phyloP scores from a whole-genome alignment of 2,113 vertebrate genomes.

The Grantiella picta region DNA sequence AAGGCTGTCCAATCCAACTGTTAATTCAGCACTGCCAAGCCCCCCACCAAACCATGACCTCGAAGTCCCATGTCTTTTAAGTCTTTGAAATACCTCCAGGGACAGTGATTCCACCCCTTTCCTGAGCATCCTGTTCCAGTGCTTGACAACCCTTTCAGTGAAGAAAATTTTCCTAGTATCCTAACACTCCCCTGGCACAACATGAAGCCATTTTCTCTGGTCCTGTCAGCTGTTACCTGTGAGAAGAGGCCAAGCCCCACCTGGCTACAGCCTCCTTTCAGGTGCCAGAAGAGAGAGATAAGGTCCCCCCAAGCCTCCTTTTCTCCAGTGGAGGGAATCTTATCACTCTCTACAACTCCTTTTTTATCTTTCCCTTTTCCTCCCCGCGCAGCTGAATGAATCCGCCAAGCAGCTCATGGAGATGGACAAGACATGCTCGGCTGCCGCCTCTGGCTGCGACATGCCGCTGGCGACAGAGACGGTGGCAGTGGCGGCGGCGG shows the following conservation, averaged over 20 bases:
- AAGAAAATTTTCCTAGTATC: neutral
- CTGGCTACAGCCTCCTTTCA: neutral
- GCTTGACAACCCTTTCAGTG: neutral
- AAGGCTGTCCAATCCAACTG: neutral
- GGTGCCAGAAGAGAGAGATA: neutral
- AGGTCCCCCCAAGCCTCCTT: neutral
- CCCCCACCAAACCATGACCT: neutral
- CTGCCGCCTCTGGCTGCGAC: conserved; percentile 73
- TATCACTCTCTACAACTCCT: neutral
- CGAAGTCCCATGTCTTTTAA: neutral
- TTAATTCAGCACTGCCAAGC: neutral
- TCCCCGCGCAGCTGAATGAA: conserved; percentile 85
- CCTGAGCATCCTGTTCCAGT: neutral
- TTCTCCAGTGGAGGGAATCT: neutral
- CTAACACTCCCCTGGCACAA: neutral
- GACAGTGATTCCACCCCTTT: neutral
- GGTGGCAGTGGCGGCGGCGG: neutral
- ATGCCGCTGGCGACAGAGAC: conserved; percentile 35
- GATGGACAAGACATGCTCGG: conserved; percentile 85
- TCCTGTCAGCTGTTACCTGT: neutral
- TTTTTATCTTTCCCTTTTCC: neutral
- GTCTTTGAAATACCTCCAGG: neutral
- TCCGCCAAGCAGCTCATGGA: conserved; percentile 96
- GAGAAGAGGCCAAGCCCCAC: neutral
- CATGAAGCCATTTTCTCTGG: neutral